A percentile compares a stretch with the other conserved stretches of the same genome.
Evolutionary conservation across 1,140 invertebrate genomes (phyloP).

Genomic region (Apocrypta bakeri): DNA sequence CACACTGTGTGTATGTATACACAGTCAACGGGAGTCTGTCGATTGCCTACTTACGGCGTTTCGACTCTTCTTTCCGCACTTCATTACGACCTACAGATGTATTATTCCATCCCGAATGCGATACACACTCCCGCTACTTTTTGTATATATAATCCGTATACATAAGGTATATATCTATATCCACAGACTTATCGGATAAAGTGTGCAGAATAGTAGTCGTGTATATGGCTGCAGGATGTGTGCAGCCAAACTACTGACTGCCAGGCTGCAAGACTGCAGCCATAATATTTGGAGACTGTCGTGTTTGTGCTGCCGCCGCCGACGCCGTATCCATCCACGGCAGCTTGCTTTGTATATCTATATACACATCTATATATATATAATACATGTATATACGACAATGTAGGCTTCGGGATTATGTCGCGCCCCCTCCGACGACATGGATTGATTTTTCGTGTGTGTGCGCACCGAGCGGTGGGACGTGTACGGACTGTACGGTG

Average conservation of each 20-base stretch:
- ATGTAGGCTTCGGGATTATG: constrained; percentile 1
- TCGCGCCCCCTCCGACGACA: not conserved
- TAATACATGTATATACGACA: not conserved
- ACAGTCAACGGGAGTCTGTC: not conserved
- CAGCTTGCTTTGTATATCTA: not conserved
- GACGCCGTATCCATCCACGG: not conserved
- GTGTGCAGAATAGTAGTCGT: no score
- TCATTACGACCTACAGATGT: no score
- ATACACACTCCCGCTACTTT: no score
- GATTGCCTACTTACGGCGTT: not conserved
- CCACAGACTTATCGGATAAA: no score
- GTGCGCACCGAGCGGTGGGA: not conserved
- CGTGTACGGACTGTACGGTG: no score
- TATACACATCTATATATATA: not conserved
- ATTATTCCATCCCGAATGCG: no score
- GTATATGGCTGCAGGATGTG: not conserved
- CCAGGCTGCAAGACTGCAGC: not conserved
- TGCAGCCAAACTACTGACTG: not conserved
- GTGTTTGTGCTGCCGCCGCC: not conserved
- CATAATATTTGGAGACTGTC: not conserved
- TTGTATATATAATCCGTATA: no score
- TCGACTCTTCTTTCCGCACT: not conserved
- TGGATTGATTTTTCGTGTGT: not conserved
- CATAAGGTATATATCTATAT: no score
- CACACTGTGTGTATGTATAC: not conserved